These are phyloP conservation scores for Ailuropoda melanoleuca DNA, from an alignment of 2,113 vertebrate genomes.

Conservation along the genomic window DNA sequence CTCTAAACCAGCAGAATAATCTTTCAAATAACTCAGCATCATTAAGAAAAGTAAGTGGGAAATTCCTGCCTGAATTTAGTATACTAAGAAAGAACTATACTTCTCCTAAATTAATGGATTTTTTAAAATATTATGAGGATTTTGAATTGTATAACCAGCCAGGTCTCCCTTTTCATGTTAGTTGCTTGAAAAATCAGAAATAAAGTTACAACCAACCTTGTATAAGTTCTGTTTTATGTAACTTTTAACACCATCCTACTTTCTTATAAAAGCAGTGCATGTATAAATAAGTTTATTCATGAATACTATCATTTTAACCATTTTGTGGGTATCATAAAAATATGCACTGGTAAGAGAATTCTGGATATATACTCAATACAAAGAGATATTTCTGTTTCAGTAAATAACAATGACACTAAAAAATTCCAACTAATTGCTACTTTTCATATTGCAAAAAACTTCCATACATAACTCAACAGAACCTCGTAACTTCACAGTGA, in stretches of 20 bases:
- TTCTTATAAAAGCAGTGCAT: background rate
- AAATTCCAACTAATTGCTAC: background rate
- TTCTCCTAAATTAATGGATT: constrained; percentile 17
- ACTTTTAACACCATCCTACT: background rate
- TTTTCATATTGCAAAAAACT: background rate
- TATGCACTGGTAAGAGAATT: background rate
- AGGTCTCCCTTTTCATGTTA: background rate
- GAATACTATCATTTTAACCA: background rate
- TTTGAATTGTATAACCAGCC: background rate
- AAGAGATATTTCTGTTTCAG: background rate
- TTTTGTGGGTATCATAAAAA: background rate
- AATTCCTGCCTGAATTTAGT: constrained; percentile 2
- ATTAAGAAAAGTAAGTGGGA: background rate
- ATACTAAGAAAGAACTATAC: background rate
- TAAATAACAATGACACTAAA: constrained; percentile 7
- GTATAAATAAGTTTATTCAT: background rate
- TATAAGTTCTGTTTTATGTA: constrained; percentile 15
- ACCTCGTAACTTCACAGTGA: background rate
- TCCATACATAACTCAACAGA: background rate
- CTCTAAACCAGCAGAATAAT: constrained; percentile 16
- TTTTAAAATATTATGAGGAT: constrained; percentile 18
- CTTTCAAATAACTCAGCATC: constrained; percentile 1
- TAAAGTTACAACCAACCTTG: background rate
- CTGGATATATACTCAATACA: background rate
- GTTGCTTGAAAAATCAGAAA: constrained; percentile 38